A percentile compares a stretch with the other conserved stretches of the same genome.
These are phyloP conservation scores for Trichonephila clavipes DNA, from an alignment of 1,140 invertebrate species.

Conservation along the genomic window DNA sequence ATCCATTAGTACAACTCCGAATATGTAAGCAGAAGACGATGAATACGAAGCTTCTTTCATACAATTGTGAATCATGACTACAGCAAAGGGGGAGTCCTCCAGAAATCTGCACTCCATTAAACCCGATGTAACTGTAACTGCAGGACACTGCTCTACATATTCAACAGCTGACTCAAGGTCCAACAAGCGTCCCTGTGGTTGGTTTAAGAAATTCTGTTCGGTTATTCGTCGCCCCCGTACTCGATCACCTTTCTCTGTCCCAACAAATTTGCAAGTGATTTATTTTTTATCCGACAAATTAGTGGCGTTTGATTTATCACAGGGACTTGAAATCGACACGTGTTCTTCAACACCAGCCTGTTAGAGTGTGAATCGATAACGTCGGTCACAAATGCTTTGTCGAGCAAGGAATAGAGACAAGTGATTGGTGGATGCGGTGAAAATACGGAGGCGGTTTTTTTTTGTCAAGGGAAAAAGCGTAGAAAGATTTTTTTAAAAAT, in stretches of 20 bases:
- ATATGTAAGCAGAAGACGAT: constrained; percentile 12
- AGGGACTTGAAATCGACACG: not conserved
- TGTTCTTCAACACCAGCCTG: constrained; percentile 30
- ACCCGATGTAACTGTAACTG: constrained; percentile 17
- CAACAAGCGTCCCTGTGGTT: not conserved
- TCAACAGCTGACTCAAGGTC: constrained; percentile 19
- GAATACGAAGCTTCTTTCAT: not conserved
- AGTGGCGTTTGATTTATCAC: constrained; percentile 11
- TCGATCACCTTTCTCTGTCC: not conserved
- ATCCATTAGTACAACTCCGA: not conserved
- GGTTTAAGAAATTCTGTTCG: constrained; percentile 4
- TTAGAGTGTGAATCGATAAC: constrained; percentile 35
- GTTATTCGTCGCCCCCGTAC: not conserved
- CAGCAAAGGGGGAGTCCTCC: not conserved
- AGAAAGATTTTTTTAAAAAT: not conserved
- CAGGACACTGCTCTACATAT: not conserved
- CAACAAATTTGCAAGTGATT: not conserved
- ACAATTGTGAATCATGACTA: not conserved
- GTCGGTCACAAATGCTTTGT: constrained; percentile 1
- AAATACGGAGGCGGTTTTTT: not conserved
- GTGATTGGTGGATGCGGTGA: not conserved
- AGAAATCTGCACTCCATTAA: not conserved
- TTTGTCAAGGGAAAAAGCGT: constrained; percentile 2
- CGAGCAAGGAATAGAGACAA: not conserved
- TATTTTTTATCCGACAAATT: not conserved